Evolutionary conservation across 2,113 vertebrate genomes (phyloP), one percentile per base, ranked within the genome.

Genomic region (Daboia siamensis): DNA sequence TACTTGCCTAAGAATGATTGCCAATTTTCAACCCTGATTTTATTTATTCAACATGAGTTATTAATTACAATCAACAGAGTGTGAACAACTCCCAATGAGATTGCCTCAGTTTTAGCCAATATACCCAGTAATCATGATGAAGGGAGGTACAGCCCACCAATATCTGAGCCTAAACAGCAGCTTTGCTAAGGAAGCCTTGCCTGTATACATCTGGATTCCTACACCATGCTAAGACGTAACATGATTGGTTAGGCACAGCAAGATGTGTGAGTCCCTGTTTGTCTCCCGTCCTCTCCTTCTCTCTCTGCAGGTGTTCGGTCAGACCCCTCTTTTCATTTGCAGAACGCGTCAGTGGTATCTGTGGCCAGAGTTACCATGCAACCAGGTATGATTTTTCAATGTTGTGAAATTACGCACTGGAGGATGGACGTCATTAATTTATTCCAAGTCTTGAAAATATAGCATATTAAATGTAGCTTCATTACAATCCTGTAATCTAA

Each of bases 251-350:
- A 39, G 74, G 15, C 74, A 44, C 44, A 80, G 74, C 74, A 80
- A 80, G 33, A 80, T 80, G 74, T 80, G 33, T 80, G 33, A 80
- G 39, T 80, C 33, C 39, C 39, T n/a, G 4, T 21, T 91, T 7
- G 59, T 90, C 10, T 92, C n/a, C 93, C 5, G 0, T 2, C 11
- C 1, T 33, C 85, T 94, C 51, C 17, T 1, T 1, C 7, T 97
- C 93, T 91, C 0, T 0, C 64, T 91, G 5, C 93, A 98, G 97
- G 95, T 98, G 90, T 98, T 98, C 94, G 97, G 97, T 54, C 98
- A 98, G 95, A 97, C 96, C 44, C 98, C 97, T 33, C 69, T 97
- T 95, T 98, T 97, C 51, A 96, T 95, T 91, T 87, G 94, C 55
- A 94, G 94, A 90, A 90, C 2, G 0, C 93, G 95, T 2, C 89